These are phyloP conservation scores for Galerucella pusilla DNA, from an alignment of 2,888 invertebrate species.

Conservation along the genomic window DNA sequence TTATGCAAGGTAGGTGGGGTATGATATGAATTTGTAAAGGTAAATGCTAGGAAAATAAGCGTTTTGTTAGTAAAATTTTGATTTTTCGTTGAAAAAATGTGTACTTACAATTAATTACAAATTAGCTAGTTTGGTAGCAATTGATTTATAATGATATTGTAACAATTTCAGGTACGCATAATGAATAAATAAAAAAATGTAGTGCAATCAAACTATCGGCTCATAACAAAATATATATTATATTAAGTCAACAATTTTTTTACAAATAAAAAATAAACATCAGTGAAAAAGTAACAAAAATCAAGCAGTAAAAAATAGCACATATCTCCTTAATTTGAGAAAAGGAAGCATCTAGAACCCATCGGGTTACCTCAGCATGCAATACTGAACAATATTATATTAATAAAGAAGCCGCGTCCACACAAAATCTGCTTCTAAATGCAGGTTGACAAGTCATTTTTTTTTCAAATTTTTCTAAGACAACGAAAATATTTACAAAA, in stretches of 20 bases:
- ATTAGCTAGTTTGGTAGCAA: constrained; percentile 51
- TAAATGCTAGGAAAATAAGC: constrained; percentile 47
- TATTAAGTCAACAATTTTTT: constrained; percentile 68
- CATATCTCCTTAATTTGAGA: constrained; percentile 53
- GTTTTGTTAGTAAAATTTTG: constrained; percentile 54
- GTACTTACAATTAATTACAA: constrained; percentile 49
- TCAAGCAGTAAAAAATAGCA: constrained; percentile 59
- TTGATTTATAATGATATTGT: constrained; percentile 54
- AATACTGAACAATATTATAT: constrained; percentile 56
- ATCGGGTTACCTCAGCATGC: constrained; percentile 56
- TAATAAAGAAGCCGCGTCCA: constrained; percentile 48
- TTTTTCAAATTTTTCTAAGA: not conserved
- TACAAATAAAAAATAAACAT: constrained; percentile 64
- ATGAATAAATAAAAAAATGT: constrained; percentile 32
- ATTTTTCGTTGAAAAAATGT: constrained; percentile 56
- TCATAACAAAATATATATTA: constrained; percentile 71
- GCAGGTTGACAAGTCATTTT: constrained; percentile 1
- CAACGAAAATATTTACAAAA: too few relatives aligned
- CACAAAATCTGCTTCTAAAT: constrained; percentile 40
- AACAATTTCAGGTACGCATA: constrained; percentile 59
- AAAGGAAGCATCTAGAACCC: constrained; percentile 64
- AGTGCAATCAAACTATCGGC: constrained; percentile 57
- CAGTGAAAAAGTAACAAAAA: constrained; percentile 64
- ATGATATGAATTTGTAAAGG: constrained; percentile 43
- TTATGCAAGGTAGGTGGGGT: not conserved